Evolutionary conservation across 2,888 invertebrate species (phyloP), one percentile per base, ranked within the genome.

Genomic region (Phyllotreta cruciferae): DNA sequence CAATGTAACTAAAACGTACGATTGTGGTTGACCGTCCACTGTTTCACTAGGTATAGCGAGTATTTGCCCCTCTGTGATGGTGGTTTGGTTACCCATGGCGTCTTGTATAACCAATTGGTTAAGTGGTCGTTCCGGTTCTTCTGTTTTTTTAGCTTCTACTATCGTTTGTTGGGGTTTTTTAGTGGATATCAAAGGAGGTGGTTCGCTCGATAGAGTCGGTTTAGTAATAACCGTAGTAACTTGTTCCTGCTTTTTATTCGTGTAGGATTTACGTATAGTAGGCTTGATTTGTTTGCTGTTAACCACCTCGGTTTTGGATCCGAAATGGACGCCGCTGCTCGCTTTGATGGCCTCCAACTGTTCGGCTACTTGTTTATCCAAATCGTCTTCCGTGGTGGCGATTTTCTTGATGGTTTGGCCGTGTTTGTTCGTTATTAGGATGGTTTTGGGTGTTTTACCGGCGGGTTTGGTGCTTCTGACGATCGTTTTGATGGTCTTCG

Each of bases 1-100:
- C n/a, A 90, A 83, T 1, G 87, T 84, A 66, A 92, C 89, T 37
- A 92, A 83, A 77, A 90, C 89, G 76, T 90, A 91, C 0, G 88
- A 87, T 64, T 90, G 90, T 0, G 87, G 85, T 34, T 90, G 88
- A 4, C 91, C 90, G 56, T 90, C 90, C 63, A 87, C 86, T 6
- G 71, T 72, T 71, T 90, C 90, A 13, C 90, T 90, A 14, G 90
- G 90, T 47, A 92, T 83, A 9, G 90, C 90, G 75, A 90, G 82
- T 72, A 90, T 84, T 76, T 89, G 89, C 0, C 88, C 86, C 74
- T 88, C 87, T 1, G 84, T 81, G 37, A 86, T 79, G 4, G 80
- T 81, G 0, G 81, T 81, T 70, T 80, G 79, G 69, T 81, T 80
- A 44, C 82, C 82, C 62, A 78, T 66, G 6, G 78, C 79, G 63